These are phyloP conservation scores for Betta splendens DNA, from an alignment of 2,797 vertebrate genomes.

Conservation along the genomic window DNA sequence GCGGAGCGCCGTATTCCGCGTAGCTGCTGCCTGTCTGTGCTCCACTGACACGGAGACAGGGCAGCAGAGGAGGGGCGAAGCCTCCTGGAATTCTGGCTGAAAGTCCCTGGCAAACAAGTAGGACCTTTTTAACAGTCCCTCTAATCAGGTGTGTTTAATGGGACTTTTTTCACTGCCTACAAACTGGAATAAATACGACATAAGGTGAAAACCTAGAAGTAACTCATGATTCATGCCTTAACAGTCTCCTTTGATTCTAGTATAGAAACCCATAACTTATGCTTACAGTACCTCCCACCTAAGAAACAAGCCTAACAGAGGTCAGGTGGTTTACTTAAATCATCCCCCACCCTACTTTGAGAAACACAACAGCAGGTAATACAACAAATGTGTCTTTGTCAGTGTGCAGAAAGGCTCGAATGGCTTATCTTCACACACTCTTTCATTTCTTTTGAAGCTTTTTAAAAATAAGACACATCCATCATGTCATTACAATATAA, in stretches of 20 bases:
- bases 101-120: conserved; percentile 20
- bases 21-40: conserved; percentile 14
- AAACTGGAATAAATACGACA: too few relatives aligned
- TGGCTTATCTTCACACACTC: conserved; percentile 53
- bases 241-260: neutral
- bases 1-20: neutral
- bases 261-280: neutral
- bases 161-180: neutral
- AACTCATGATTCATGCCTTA: too few relatives aligned
- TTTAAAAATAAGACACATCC: conserved; percentile 37
- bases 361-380: conserved; percentile 26
- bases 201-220: too few relatives aligned
- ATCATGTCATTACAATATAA: conserved; percentile 21
- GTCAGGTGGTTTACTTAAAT: conserved; percentile 27
- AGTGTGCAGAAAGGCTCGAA: conserved; percentile 57
- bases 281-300: too few relatives aligned
- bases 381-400: conserved; percentile 68
- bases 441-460: conserved; percentile 29
- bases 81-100: conserved; percentile 32
- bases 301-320: conserved; percentile 30
- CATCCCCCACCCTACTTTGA: conserved; percentile 39
- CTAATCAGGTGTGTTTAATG: neutral
- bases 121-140: conserved; percentile 33
- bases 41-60: conserved; percentile 66
- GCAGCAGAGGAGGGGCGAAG: conserved; percentile 64